Evolutionary conservation across 92 coral and sea anemone species (phyloP).

Genomic region (Ricordea florida): DNA sequence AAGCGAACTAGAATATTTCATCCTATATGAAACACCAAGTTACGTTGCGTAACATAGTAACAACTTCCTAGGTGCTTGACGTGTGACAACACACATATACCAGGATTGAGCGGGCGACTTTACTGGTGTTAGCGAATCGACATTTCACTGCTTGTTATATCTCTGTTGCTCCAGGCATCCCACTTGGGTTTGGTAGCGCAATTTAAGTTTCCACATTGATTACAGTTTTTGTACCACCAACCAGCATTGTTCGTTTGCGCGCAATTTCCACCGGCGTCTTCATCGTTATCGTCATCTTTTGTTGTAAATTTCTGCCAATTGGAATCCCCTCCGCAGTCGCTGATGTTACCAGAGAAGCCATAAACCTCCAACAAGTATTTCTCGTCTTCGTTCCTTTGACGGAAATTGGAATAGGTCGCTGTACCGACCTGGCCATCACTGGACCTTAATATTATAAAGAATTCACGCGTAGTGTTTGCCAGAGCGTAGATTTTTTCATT

Average conservation of each 20-base stretch:
- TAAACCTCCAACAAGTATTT: background rate
- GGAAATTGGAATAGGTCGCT: background rate
- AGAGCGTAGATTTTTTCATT: background rate
- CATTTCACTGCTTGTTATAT: no score
- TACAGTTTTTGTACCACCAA: slow-evolving; percentile 3
- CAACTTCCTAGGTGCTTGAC: no score
- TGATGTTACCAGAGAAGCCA: background rate
- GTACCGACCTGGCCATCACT: background rate
- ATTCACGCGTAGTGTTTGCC: background rate
- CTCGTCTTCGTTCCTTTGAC: background rate
- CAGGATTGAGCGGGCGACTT: no score
- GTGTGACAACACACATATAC: no score
- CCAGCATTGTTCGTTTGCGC: background rate
- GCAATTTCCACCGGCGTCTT: background rate
- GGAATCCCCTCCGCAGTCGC: background rate
- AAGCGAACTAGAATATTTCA: no score
- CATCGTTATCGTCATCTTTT: background rate
- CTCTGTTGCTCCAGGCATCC: no score
- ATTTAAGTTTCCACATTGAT: slow-evolving; percentile 4
- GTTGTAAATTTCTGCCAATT: background rate
- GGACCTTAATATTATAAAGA: background rate
- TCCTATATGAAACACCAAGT: no score
- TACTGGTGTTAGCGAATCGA: no score
- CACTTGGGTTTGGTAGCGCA: no score
- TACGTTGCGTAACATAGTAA: no score